These are phyloP conservation scores for Calyptomena viridis DNA, from an alignment of 2,113 vertebrate species.

Conservation along the genomic window DNA sequence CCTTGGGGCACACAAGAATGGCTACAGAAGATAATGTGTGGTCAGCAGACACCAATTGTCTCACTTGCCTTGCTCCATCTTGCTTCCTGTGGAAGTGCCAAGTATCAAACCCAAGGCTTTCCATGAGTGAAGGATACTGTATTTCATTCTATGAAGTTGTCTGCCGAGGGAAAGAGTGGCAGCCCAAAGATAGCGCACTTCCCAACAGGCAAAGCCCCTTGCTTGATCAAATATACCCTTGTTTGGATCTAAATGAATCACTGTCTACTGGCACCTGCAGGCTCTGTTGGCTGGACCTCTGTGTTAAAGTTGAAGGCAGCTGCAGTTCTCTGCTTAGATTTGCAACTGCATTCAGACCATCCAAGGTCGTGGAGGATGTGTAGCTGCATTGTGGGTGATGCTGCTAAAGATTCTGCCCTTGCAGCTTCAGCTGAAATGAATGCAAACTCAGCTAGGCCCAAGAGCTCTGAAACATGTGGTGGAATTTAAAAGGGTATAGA, in stretches of 20 bases:
- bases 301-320: slow-evolving; percentile 23
- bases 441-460: neutral
- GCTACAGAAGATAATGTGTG: neutral
- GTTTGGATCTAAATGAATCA: slow-evolving; percentile 50
- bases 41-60: neutral
- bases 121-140: neutral
- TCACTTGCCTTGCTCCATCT: neutral
- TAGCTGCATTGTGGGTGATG: slow-evolving; percentile 28
- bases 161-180: neutral
- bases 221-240: slow-evolving; percentile 37
- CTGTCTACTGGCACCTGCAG: slow-evolving; percentile 56
- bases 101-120: neutral
- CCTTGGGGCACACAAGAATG: no score
- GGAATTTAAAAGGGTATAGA: neutral
- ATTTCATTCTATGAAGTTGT: neutral
- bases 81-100: neutral
- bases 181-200: neutral
- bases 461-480: neutral
- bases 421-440: neutral
- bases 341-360: neutral
- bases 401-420: slow-evolving; percentile 43
- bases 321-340: slow-evolving; percentile 47
- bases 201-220: neutral
- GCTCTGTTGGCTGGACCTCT: slow-evolving; percentile 2
- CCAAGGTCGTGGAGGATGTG: slow-evolving; percentile 13